Evolutionary conservation across 2,113 vertebrate species (phyloP), one percentile per base, ranked within the genome.

Genomic region (Heterocephalus glaber): DNA sequence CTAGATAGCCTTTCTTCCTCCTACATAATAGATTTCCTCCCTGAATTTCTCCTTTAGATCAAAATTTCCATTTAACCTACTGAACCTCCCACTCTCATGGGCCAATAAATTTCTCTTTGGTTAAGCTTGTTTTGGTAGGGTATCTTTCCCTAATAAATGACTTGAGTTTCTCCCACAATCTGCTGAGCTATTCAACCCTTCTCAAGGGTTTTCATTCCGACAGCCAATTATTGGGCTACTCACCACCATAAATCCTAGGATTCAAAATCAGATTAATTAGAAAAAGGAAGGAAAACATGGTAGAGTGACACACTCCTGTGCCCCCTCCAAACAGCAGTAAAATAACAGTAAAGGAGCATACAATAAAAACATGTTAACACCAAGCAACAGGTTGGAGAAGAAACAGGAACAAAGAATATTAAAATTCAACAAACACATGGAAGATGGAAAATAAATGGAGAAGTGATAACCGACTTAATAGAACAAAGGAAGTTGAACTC

Each of bases 321-420:
- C 28, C 41, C 28, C 58, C 30, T 38, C 61, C n/a, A 72, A 80
- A 41, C 47, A 63, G 35, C 24, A 60, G 68, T 77, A 82, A 94
- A 86, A 74, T 41, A 76, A 80, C 17, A 82, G n/a, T 30, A 76
- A 76, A 80, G 33, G 54, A 70, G 77, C n/a, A 44, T 5, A 38
- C 22, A 52, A 19, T 52, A 58, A 70, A 65, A 70, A 90, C 26
- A 7, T 58, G 70, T 58, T 19, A 83, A 41, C 13, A 38, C n/a
- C 68, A 41, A 77, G 58, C 24, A 89, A 76, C 30, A 94, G 56
- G 61, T 47, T 90, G 16, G 49, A 95, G 76, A 90, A 5, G 49
- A 94, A 92, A 90, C 33, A 88, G 63, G 89, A 94, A 91, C 56
- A 72, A 90, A 95, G 63, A 88, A 11, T 54, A 49, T 60, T n/a